Conservation (phyloP, 2,113 vertebrate genomes). For the Peromyscus californicus region DNA sequence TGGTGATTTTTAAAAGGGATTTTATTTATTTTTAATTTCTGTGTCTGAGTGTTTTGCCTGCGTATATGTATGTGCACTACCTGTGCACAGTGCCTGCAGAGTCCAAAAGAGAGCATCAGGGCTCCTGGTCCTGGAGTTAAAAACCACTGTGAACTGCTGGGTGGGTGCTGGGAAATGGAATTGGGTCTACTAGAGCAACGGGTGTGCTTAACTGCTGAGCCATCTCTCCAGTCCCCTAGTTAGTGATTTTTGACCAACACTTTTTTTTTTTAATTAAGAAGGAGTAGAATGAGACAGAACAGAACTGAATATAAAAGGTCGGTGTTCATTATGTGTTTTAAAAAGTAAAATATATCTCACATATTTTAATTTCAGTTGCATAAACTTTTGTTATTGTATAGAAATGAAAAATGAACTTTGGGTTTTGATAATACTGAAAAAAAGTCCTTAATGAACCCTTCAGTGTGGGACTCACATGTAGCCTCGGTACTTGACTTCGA, state of each 20-base stretch:
- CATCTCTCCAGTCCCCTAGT: background rate
- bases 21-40: background rate
- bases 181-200: background rate
- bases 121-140: background rate
- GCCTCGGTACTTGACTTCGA: background rate
- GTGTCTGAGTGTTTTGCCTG: background rate
- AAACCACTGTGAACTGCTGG: background rate
- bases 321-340: background rate
- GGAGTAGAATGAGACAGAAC: background rate
- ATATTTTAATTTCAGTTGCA: background rate
- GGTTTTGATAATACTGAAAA: background rate
- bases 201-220: background rate
- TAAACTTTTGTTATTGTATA: background rate
- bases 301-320: background rate
- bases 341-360: background rate
- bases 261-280: background rate
- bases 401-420: conserved; percentile 26
- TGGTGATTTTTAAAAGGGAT: background rate
- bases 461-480: background rate
- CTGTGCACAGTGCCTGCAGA: background rate
- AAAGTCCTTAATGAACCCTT: background rate
- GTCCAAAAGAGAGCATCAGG: too few species aligned
- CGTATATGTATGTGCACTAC: background rate
- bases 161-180: background rate
- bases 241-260: background rate